Evolutionary conservation across 2,113 vertebrate species (phyloP).

Genomic region (Aegithalos caudatus): DNA sequence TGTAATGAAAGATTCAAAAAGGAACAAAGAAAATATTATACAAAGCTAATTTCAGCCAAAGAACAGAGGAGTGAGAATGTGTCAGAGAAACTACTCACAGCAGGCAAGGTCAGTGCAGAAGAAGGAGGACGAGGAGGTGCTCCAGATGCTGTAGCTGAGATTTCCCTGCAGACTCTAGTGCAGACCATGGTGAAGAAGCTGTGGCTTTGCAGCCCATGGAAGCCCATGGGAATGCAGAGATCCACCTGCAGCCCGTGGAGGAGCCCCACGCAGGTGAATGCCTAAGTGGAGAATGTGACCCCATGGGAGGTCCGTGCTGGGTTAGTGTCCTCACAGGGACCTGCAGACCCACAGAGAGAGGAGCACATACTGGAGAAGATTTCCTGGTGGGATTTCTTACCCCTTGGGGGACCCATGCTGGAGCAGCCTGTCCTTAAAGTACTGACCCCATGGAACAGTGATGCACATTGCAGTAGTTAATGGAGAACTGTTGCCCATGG

Average conservation of each 20-base stretch:
- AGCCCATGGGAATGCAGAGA: not conserved
- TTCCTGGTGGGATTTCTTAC: not conserved
- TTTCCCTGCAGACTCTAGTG: not conserved
- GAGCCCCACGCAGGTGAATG: not conserved
- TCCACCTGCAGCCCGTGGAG: not conserved
- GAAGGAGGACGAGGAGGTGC: not conserved
- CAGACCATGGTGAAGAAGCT: not conserved
- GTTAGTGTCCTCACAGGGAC: not conserved
- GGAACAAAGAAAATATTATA: not conserved
- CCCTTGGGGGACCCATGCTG: accelerated
- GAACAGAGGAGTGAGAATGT: not conserved
- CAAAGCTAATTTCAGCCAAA: not conserved
- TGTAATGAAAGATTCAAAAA: not conserved
- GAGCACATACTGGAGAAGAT: not conserved
- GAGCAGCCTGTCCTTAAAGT: not conserved
- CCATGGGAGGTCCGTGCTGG: not conserved
- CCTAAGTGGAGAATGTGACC: not conserved
- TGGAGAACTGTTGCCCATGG: not conserved
- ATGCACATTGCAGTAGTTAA: not conserved
- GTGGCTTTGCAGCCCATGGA: not conserved
- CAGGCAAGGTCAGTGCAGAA: not conserved
- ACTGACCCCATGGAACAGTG: no score
- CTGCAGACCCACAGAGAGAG: not conserved
- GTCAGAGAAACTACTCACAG: not conserved
- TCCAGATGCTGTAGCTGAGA: accelerated